Percentiles rank a stretch among this genome's conserved stretches.
These are phyloP conservation scores for Smittia sp. DNA, from an alignment of 2,888 invertebrate genomes.

Conservation along the genomic window DNA sequence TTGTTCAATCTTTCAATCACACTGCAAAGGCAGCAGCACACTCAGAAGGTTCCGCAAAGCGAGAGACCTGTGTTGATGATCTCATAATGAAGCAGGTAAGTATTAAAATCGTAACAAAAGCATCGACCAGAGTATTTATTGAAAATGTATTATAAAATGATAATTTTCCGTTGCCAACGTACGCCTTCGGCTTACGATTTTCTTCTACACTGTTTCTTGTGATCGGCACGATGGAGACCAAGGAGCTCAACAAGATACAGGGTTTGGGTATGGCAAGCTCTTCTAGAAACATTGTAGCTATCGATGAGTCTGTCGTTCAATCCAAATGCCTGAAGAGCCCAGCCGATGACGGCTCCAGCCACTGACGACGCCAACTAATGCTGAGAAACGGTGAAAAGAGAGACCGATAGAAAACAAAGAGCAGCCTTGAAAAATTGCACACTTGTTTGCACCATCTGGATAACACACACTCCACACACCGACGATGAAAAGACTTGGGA, in stretches of 20 bases:
- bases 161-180: neutral
- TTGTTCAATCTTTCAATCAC: constrained; percentile 16
- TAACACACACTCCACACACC: constrained; percentile 11
- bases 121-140: neutral
- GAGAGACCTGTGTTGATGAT: constrained; percentile 22
- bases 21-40: neutral
- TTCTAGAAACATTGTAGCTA: no score
- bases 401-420: neutral
- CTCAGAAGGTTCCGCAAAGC: neutral
- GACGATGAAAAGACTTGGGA: neutral
- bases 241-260: no score
- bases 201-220: neutral
- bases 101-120: neutral
- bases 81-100: constrained; percentile 7
- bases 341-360: no score
- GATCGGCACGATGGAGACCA: neutral
- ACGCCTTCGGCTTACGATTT: neutral
- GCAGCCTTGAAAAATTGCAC: constrained; percentile 24
- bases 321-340: no score
- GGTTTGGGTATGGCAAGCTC: no score
- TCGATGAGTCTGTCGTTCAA: no score
- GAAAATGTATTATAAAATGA: neutral
- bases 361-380: no score
- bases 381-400: neutral
- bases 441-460: constrained; percentile 23